phyloP scores from a whole-genome alignment of 2,113 vertebrate genomes.

The Rhea pennata region DNA sequence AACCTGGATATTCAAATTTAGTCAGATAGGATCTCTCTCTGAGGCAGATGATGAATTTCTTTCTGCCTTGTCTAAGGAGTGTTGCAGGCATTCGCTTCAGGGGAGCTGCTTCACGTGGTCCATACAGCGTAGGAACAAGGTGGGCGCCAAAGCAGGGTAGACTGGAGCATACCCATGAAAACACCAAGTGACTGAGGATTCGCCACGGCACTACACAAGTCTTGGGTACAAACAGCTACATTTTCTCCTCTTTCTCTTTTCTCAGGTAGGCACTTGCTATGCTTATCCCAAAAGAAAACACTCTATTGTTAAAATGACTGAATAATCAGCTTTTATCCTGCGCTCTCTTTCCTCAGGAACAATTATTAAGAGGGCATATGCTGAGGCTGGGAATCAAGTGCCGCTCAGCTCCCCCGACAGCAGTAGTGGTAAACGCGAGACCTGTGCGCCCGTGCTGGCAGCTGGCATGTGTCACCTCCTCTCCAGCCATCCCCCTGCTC shows the following conservation, averaged over 20 bases:
- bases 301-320: background rate
- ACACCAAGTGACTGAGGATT: background rate
- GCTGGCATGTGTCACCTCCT: too few relatives aligned
- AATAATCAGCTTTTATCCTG: background rate
- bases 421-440: background rate
- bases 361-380: background rate
- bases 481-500: background rate
- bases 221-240: background rate
- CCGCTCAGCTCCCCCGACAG: background rate
- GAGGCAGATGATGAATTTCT: background rate
- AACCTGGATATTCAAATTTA: conserved; percentile 34
- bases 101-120: background rate
- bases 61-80: background rate
- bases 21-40: conserved; percentile 7
- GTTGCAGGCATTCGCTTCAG: background rate
- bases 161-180: background rate
- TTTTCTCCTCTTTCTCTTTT: background rate
- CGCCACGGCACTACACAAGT: accelerated
- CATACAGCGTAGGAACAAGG: background rate
- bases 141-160: background rate
- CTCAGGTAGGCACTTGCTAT: accelerated
- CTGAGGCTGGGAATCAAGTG: accelerated
- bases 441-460: too few relatives aligned
- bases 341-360: background rate
- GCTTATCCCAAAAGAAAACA: background rate